Evolutionary conservation across 92 coral and sea anemone species (phyloP), one percentile per base, ranked within the genome.

Genomic region (Zoanthus solanderi): DNA sequence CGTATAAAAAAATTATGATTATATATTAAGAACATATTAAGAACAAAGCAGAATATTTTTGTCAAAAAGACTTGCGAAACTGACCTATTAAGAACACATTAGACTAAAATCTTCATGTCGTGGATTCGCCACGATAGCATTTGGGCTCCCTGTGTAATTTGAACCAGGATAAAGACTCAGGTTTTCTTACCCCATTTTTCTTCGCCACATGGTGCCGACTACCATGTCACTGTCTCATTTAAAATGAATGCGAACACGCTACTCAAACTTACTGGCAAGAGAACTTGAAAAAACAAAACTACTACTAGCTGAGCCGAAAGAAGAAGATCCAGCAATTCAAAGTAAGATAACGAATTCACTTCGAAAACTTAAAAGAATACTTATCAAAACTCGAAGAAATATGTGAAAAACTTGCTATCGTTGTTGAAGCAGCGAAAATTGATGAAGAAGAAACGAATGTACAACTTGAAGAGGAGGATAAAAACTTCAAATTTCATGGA

Each of bases 381-480:
- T 23, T 23, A 23, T 23, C 23, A 23, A 23, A 23, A 23, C 23
- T 23, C 23, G 23, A 23, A 23, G 23, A 63, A 63, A 81, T 61
- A 10, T 81, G 85, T 81, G 85, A 81, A 23, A 81, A 81, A 58
- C 72, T 81, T 29, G 85, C 85, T 47, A 44, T 61, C 23, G 85
- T 37, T 57, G 54, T 81, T 30, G 85, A 81, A 52, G 47, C 67
- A 81, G 58, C 87, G 54, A 73, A 82, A 82, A 60, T 82, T 17
- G 87, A 81, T 30, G 87, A 82, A 47, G 53, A 32, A 16, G 87
- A 29, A 57, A 47, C 14, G 87, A 65, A 82, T 63, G 54, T 82
- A 32, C 87, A 82, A 16, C 72, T 11, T 63, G 87, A 82, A 82
- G 75, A 32, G 72, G 72, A 82, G 72, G 23, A 23, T n/a, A 23